Percentiles rank a stretch among this genome's conserved stretches.
These are phyloP conservation scores for Bellardia bayeri DNA, from an alignment of 2,888 invertebrate genomes.

Conservation along the genomic window DNA sequence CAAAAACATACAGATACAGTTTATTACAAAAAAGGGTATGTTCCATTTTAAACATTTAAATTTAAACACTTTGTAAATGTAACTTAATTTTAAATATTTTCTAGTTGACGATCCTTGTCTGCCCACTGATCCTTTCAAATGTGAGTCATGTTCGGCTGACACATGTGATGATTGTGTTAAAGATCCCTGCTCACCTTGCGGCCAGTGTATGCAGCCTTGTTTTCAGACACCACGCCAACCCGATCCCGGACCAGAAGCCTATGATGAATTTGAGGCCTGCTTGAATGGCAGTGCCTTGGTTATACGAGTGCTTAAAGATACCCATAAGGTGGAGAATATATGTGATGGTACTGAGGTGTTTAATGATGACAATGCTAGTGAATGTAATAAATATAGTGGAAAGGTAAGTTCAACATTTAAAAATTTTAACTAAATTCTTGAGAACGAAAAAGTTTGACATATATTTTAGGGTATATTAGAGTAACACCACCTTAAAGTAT, in stretches of 20 bases:
- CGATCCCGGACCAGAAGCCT: slow-evolving; percentile 81
- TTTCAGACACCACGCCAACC: slow-evolving; percentile 76
- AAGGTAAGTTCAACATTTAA: slow-evolving; percentile 59
- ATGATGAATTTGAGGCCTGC: slow-evolving; percentile 83
- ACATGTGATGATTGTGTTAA: slow-evolving; percentile 64
- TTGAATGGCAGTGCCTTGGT: slow-evolving; percentile 82
- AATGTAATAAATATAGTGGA: slow-evolving; percentile 69
- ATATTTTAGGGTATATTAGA: too few species aligned
- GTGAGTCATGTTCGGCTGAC: slow-evolving; percentile 56
- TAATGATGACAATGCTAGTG: slow-evolving; percentile 71
- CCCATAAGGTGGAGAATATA: slow-evolving; percentile 80
- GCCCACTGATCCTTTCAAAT: slow-evolving; percentile 73
- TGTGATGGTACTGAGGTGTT: slow-evolving; percentile 77
- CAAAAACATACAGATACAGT: slow-evolving; percentile 8
- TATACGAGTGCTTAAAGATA: slow-evolving; percentile 82
- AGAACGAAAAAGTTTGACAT: too few species aligned
- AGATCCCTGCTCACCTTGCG: slow-evolving; percentile 75
- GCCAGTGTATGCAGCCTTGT: slow-evolving; percentile 75
- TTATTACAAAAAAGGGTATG: slow-evolving; percentile 75
- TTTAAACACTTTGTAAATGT: not conserved
- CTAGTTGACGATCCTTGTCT: not conserved
- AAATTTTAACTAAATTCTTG: not conserved
- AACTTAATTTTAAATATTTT: not conserved
- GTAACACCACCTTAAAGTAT: too few species aligned
- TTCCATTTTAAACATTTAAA: slow-evolving; percentile 64